Evolutionary conservation across 2,888 invertebrate genomes (phyloP).

Genomic region (Cryptocephalus moraei): DNA sequence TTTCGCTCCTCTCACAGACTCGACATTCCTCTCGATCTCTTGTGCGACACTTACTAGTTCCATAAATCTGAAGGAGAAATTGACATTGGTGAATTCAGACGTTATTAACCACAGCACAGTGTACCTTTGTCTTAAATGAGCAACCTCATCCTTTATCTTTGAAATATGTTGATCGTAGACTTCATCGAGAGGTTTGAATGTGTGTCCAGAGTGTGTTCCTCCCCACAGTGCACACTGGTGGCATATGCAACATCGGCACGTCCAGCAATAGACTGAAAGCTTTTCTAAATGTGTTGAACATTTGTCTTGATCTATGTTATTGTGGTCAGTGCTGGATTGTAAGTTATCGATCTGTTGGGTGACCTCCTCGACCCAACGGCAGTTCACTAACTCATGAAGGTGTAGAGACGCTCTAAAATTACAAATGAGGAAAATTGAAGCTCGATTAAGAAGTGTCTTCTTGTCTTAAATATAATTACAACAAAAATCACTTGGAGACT

Average conservation of each 20-base stretch:
- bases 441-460: no score
- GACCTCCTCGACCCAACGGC: slow-evolving; percentile 93
- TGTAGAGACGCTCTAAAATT: slow-evolving; percentile 61
- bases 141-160: slow-evolving; percentile 77
- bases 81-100: background rate
- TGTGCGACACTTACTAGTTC: slow-evolving; percentile 81
- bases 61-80: slow-evolving; percentile 46
- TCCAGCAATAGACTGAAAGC: slow-evolving; percentile 85
- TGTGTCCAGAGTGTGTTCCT: slow-evolving; percentile 84
- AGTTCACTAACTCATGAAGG: slow-evolving; percentile 86
- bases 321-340: slow-evolving; percentile 47
- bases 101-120: background rate
- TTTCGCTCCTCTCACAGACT: slow-evolving; percentile 81
- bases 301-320: slow-evolving; percentile 53
- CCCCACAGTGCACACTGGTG: slow-evolving; percentile 92
- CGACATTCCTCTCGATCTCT: slow-evolving; percentile 90
- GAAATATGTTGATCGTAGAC: slow-evolving; percentile 83
- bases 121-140: slow-evolving; percentile 60
- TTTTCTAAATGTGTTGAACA: slow-evolving; percentile 81
- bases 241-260: slow-evolving; percentile 83
- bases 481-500: no score
- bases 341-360: slow-evolving; percentile 85
- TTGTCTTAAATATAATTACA: no score
- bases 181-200: slow-evolving; percentile 83
- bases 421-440: no score